Base-by-base conservation (phyloP, 2,113 vertebrate genomes). In the Nothoprocta pentlandii region DNA sequence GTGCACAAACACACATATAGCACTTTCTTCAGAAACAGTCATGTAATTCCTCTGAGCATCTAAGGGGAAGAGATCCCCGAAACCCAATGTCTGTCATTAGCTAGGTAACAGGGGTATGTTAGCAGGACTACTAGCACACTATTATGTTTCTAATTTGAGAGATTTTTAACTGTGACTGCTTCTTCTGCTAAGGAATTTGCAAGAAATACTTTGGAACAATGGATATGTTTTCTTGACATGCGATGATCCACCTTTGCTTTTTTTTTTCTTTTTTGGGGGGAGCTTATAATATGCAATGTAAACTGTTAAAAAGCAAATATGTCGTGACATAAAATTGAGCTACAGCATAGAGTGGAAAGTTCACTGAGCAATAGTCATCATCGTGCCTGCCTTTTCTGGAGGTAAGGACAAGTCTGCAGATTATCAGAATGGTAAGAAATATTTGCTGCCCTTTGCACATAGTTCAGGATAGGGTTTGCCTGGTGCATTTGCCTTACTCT, bases 151-250 rank as follows among this genome's bases (percentile, higher is more conserved):
- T 64, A 25, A 87, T 80, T 77, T 73, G 67, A 85, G 66, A 79
- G 16, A 22, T 36, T 21, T 95, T 76, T 67, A 26, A 32, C 53
- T n/a, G n/a, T 28, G 41, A 39, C 54, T 95, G 62, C 85, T 56
- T 78, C 1, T 54, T 85, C 74, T 92, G 66, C 77, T 75, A 36
- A 56, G 63, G 51, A 71, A 79, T 83, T 92, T 78, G 41, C 74
- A 88, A 69, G 42, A 94, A 94, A 69, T 76, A 7, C 44, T 87
- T 66, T 92, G 62, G 34, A 90, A 84, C 28, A 62, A 53, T 61
- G 53, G 89, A 79, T 25, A 42, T 62, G 28, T 28, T 88, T 80
- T 82, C 68, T 62, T 80, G 80, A 51, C 13, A 3, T 36, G 23
- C 62, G 47, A 44, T 10, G 44, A 47, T 76, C 63, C 46, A 69